Conservation (phyloP, 2,113 vertebrate genomes). For the Struthio camelus region DNA sequence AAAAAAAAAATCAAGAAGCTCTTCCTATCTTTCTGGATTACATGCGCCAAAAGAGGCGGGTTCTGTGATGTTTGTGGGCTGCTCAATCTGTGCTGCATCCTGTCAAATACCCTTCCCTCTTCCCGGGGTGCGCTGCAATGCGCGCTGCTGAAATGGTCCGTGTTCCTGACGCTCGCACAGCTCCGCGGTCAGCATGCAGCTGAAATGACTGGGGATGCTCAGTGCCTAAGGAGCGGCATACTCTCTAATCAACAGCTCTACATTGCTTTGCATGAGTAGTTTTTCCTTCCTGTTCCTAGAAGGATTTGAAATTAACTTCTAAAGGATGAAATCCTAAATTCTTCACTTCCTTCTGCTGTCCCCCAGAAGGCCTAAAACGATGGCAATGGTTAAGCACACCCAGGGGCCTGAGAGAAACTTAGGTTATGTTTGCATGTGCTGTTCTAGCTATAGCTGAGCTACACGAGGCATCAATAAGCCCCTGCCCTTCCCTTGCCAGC, state of each 20-base stretch:
- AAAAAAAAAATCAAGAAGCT: background rate
- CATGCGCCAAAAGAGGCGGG: background rate
- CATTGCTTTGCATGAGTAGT: background rate
- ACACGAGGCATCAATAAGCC: background rate
- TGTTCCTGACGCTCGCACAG: background rate
- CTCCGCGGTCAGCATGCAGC: fast-evolving
- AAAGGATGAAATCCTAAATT: background rate
- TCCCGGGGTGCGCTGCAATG: background rate
- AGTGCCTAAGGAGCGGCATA: background rate
- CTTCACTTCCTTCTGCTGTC: background rate
- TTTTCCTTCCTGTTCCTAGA: background rate
- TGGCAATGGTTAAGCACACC: background rate
- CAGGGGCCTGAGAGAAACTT: background rate
- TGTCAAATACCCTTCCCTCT: background rate
- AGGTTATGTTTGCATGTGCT: background rate
- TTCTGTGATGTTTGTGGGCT: background rate
- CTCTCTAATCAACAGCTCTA: background rate
- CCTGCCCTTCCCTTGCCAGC: background rate
- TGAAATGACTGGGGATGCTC: background rate
- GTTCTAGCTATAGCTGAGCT: background rate
- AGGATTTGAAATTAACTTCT: background rate
- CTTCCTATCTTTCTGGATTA: background rate
- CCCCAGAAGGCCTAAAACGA: fast-evolving
- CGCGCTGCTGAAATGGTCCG: fast-evolving
- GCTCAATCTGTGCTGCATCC: background rate